These are phyloP conservation scores for Mesorhabditis belari DNA, from an alignment of 2,888 invertebrate genomes.

Conservation along the genomic window DNA sequence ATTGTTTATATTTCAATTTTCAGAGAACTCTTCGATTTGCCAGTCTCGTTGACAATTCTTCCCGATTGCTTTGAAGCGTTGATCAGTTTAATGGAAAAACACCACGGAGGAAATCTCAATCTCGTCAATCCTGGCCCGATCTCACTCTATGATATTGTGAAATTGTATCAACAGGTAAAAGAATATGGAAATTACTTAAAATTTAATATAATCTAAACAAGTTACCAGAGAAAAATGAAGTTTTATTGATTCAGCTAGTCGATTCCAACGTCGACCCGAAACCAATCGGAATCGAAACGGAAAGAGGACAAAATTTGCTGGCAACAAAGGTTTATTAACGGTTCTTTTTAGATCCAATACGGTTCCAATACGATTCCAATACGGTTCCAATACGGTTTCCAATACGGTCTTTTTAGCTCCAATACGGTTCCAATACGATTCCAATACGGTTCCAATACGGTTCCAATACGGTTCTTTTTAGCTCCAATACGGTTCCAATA, in stretches of 20 bases:
- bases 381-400: too few relatives aligned
- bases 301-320: slow-evolving; percentile 37
- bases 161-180: slow-evolving; percentile 43
- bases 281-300: slow-evolving; percentile 38
- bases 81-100: slow-evolving; percentile 43
- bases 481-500: too few relatives aligned
- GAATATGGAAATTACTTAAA: neutral
- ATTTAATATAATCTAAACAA: neutral
- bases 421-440: too few relatives aligned
- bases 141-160: slow-evolving; percentile 43
- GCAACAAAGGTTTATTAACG: slow-evolving; percentile 48
- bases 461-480: too few relatives aligned
- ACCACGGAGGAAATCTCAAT: slow-evolving; percentile 43
- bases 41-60: slow-evolving; percentile 50
- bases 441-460: too few relatives aligned
- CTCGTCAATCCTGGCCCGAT: slow-evolving; percentile 49
- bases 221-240: neutral
- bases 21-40: slow-evolving; percentile 49
- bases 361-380: too few relatives aligned
- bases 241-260: slow-evolving; percentile 21
- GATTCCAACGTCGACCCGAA: slow-evolving; percentile 26
- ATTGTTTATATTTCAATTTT: slow-evolving; percentile 1
- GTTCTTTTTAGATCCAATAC: too few relatives aligned
- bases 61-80: slow-evolving; percentile 48
- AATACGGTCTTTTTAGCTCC: too few relatives aligned